Conservation (phyloP, 2,113 vertebrate genomes). For the Papio anubis region DNA sequence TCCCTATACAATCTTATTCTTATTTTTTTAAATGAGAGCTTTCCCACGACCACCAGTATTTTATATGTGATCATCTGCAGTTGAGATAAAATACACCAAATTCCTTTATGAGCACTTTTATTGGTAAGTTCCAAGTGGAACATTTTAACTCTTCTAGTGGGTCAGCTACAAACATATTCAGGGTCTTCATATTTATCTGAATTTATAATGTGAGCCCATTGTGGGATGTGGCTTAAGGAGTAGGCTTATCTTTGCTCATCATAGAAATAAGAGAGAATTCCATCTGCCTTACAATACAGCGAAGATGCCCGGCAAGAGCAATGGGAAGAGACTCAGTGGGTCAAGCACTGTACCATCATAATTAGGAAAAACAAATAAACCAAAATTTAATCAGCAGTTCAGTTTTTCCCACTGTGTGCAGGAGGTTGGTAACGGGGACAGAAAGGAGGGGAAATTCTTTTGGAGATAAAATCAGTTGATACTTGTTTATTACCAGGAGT, state of each 20-base stretch:
- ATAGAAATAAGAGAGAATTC: background rate
- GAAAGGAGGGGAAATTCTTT: background rate
- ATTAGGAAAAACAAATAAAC: background rate
- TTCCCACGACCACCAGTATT: background rate
- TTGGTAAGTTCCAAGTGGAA: background rate
- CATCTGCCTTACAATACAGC: background rate
- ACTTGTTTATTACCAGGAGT: background rate
- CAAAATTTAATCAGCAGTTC: background rate
- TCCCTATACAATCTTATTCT: background rate
- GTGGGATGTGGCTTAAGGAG: background rate
- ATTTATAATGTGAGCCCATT: background rate
- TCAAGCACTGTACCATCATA: background rate
- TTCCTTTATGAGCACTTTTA: background rate
- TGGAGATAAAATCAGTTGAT: background rate
- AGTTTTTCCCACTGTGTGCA: background rate
- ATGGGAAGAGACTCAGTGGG: background rate
- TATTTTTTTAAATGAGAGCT: background rate
- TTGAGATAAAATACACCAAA: background rate
- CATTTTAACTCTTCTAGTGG: background rate
- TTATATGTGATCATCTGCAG: background rate
- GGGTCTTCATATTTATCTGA: background rate
- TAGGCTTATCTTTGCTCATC: background rate
- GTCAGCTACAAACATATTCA: background rate
- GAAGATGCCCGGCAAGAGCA: background rate
- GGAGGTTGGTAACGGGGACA: background rate